phyloP scores from a whole-genome alignment of 2,888 invertebrate genomes.

The Coenonympha glycerion region DNA sequence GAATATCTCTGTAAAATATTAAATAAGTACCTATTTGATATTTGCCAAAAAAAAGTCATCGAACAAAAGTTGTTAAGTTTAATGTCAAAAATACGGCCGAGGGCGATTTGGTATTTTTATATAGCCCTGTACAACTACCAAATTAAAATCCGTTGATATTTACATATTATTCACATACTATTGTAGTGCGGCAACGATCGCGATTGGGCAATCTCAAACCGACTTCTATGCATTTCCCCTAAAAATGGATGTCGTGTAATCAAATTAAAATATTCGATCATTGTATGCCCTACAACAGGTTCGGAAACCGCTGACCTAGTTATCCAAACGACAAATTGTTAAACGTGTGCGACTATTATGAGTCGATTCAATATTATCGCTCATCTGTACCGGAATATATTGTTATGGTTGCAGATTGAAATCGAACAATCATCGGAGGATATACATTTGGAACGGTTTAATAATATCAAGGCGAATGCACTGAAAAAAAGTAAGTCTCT shows the following conservation, averaged over 20 bases:
- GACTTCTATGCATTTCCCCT: constrained; percentile 45
- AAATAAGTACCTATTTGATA: too few relatives aligned
- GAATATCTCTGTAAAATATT: too few relatives aligned
- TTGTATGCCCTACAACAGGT: constrained; percentile 40
- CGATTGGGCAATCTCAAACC: too few relatives aligned
- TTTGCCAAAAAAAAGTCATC: too few relatives aligned
- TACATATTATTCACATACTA: too few relatives aligned
- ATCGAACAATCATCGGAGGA: constrained; percentile 27
- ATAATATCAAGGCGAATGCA: constrained; percentile 24
- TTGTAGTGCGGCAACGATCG: too few relatives aligned
- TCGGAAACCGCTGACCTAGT: constrained; percentile 61
- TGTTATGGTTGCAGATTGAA: constrained; percentile 35
- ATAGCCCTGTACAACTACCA: too few relatives aligned
- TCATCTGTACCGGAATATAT: constrained; percentile 36
- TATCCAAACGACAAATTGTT: constrained; percentile 50
- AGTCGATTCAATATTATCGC: constrained; percentile 34
- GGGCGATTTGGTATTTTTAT: too few relatives aligned
- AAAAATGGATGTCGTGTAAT: constrained; percentile 52
- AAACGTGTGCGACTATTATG: constrained; percentile 45
- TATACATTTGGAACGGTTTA: constrained; percentile 25
- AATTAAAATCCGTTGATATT: too few relatives aligned
- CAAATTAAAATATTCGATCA: constrained; percentile 63
- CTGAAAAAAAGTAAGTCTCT: constrained; percentile 23
- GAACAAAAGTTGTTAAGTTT: too few relatives aligned
- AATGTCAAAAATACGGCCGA: too few relatives aligned